Conservation (phyloP, 2,888 invertebrate genomes). For the Tetanocera ferruginea region DNA sequence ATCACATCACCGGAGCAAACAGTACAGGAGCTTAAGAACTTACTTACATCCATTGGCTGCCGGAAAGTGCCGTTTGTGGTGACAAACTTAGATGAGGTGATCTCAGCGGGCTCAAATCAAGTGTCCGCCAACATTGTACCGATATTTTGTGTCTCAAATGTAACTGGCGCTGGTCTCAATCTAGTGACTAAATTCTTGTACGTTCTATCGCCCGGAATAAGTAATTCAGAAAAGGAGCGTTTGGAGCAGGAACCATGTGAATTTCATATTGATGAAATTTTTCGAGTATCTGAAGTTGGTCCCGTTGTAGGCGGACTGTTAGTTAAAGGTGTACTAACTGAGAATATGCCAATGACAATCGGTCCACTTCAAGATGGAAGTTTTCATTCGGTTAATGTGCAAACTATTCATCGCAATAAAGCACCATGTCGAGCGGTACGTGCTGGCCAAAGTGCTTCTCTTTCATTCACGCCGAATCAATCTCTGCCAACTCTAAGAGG, state of each 20-base stretch:
- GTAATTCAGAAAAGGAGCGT: slow-evolving; percentile 76
- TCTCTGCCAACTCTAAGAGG: slow-evolving; percentile 75
- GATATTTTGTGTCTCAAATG: slow-evolving; percentile 91
- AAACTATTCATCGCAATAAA: slow-evolving; percentile 92
- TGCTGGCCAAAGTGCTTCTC: slow-evolving; percentile 91
- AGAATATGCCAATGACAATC: slow-evolving; percentile 83
- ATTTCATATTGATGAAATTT: slow-evolving; percentile 96
- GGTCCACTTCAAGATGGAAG: slow-evolving; percentile 84
- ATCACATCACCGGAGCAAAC: slow-evolving; percentile 76
- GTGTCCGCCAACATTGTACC: slow-evolving; percentile 78
- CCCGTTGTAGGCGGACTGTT: slow-evolving; percentile 89
- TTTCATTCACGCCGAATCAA: slow-evolving; percentile 73
- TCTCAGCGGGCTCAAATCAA: slow-evolving; percentile 79
- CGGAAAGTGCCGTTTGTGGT: slow-evolving; percentile 77
- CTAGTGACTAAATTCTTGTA: slow-evolving; percentile 88
- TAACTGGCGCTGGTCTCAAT: slow-evolving; percentile 87
- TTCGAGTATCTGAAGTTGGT: slow-evolving; percentile 85
- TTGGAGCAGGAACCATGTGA: slow-evolving; percentile 82
- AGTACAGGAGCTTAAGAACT: slow-evolving; percentile 73
- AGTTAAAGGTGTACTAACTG: slow-evolving; percentile 86
- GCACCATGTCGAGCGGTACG: slow-evolving; percentile 89
- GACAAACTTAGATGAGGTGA: slow-evolving; percentile 79
- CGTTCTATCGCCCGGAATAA: slow-evolving; percentile 80
- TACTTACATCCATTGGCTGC: slow-evolving; percentile 78
- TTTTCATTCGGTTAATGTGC: slow-evolving; percentile 82